Evolutionary conservation across 2,113 vertebrate species (phyloP), one percentile per base, ranked within the genome.

Genomic region (Ammospiza caudacuta): DNA sequence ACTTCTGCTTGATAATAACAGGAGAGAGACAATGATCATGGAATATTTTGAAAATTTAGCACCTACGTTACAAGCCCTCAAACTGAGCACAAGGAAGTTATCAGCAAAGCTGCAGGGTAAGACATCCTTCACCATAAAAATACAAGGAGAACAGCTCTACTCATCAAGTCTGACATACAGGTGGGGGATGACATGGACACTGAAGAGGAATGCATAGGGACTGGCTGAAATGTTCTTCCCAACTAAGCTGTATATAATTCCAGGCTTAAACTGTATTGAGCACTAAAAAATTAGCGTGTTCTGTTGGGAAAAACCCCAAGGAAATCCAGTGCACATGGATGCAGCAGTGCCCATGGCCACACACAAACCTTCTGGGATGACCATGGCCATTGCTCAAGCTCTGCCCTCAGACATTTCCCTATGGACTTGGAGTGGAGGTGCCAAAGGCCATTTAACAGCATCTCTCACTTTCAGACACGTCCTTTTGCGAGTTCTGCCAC

Each of bases 401-500:
- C 19, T 66, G 46, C 46, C 46, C 20, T 25, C 3, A 17, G 51
- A 2, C 29, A 8, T 21, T 59, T 76, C 25, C 49, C 44, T 25
- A 6, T 22, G 47, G 31, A 25, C 13, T 35, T 21, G 3, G 29
- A 77, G 25, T 8, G 29, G 27, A 3, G 5, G 9, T 12, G 25
- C 28, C 35, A 61, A 64, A 61, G 41, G 41, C 33, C 16, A 23
- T 46, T 74, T 63, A 35, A 54, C 11, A 3, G 2, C 11, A 78
- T 28, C 47, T 29, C 35, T 22, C 37, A 28, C 29, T 52, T 28
- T 15, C 76, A 66, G 24, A 70, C 12, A 51, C 7, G 12, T 13
- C 8, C 12, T 39, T 9, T 57, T 66, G 21, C 0, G 0, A 49
- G 14, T 31, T 35, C 55, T 4, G 12, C 43, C 1, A 3, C 37